These are phyloP conservation scores for Hylaeus anthracinus DNA, from an alignment of 1,140 invertebrate species.

Conservation along the genomic window DNA sequence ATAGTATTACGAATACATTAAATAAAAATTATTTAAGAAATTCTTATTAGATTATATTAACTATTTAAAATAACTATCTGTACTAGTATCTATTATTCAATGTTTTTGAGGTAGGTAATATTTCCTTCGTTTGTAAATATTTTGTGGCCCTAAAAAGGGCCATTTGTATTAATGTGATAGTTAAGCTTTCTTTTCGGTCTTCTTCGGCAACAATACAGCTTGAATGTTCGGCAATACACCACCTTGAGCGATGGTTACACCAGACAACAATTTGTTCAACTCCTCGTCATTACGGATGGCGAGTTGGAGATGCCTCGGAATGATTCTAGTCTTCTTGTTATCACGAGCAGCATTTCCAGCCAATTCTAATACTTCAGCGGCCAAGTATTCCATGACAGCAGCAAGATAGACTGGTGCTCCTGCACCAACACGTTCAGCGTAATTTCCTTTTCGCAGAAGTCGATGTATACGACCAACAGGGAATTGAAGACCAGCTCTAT, in stretches of 20 bases:
- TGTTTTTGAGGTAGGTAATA: no score
- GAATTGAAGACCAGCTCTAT: slow-evolving; percentile 48
- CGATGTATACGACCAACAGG: slow-evolving; percentile 52
- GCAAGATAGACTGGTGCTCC: slow-evolving; percentile 85
- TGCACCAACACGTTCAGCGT: slow-evolving; percentile 83
- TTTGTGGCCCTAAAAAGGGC: slow-evolving; percentile 43
- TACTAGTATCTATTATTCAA: no score
- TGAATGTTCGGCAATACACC: slow-evolving; percentile 86
- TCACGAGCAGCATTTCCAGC: slow-evolving; percentile 50
- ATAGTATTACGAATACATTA: no score
- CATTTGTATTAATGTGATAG: background rate
- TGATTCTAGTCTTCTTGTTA: slow-evolving; percentile 51
- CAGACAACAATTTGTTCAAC: slow-evolving; percentile 49
- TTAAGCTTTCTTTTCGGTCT: slow-evolving; percentile 51
- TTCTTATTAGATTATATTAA: no score
- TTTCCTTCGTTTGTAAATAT: background rate
- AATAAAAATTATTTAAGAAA: no score
- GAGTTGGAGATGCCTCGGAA: slow-evolving; percentile 45
- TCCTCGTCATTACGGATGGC: slow-evolving; percentile 51
- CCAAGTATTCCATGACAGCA: slow-evolving; percentile 76
- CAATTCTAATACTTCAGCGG: slow-evolving; percentile 79
- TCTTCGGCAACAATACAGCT: slow-evolving; percentile 55
- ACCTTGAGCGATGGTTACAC: slow-evolving; percentile 36
- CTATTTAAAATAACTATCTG: no score
- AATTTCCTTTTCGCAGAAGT: slow-evolving; percentile 49